A percentile compares a stretch with the other conserved stretches of the same genome.
phyloP scores from a whole-genome alignment of 1,140 invertebrate species.

The Gonatopus flavifemur region DNA sequence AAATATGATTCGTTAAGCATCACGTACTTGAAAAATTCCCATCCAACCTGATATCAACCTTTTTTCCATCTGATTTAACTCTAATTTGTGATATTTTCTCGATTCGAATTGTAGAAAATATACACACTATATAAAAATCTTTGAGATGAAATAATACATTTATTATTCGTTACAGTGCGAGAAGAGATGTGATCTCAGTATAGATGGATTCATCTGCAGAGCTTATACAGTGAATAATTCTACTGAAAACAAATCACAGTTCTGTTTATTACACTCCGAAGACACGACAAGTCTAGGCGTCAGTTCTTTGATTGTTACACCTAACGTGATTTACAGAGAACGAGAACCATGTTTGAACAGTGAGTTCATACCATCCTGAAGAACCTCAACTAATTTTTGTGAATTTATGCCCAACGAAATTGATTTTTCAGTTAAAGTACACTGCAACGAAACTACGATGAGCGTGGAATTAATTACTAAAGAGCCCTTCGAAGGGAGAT shows the following conservation, averaged over 20 bases:
- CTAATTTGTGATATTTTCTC: too few relatives aligned
- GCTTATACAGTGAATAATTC: conserved; percentile 48
- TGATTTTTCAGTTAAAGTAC: conserved; percentile 54
- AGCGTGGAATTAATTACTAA: conserved; percentile 54
- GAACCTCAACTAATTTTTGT: too few relatives aligned
- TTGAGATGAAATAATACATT: not conserved
- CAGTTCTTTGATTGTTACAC: conserved; percentile 40
- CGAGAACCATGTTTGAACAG: conserved; percentile 60
- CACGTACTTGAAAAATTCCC: too few relatives aligned
- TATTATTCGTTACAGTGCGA: conserved; percentile 51
- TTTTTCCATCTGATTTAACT: too few relatives aligned
- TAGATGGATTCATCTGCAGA: conserved; percentile 58
- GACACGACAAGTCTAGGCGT: conserved; percentile 51
- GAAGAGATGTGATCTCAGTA: conserved; percentile 53
- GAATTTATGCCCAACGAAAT: too few relatives aligned
- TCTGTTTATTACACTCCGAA: conserved; percentile 56
- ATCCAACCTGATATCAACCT: too few relatives aligned
- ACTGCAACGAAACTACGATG: conserved; percentile 56
- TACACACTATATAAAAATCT: not conserved
- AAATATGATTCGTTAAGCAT: too few relatives aligned
- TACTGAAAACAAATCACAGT: conserved; percentile 14
- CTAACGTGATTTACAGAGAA: conserved; percentile 57
- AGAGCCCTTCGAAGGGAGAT: conserved; percentile 58
- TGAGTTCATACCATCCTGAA: conserved; percentile 36
- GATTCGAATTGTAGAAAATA: not conserved